Evolutionary conservation across 2,113 vertebrate genomes (phyloP).

Genomic region (Pseudopipra pipra): DNA sequence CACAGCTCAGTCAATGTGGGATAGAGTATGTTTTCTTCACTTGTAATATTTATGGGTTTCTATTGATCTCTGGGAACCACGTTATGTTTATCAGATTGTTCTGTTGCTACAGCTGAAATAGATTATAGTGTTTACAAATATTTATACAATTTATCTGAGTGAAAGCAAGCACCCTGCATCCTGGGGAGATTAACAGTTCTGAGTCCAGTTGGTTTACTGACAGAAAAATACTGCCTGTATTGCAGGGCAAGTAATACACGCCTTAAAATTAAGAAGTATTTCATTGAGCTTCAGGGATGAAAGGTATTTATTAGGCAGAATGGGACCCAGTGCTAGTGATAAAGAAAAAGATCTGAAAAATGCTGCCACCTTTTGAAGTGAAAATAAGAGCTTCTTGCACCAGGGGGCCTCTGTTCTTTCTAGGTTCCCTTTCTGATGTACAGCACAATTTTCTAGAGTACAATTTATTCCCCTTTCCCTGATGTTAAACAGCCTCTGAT

Average conservation of each 20-base stretch:
- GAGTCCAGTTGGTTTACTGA: neutral
- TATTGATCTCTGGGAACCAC: slow-evolving; percentile 46
- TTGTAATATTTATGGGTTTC: slow-evolving; percentile 28
- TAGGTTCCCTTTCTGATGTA: slow-evolving; percentile 45
- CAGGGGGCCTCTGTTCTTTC: slow-evolving; percentile 27
- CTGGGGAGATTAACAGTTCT: slow-evolving; percentile 26
- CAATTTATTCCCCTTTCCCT: slow-evolving; percentile 25
- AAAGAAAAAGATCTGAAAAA: slow-evolving; percentile 48
- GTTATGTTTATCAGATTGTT: slow-evolving; percentile 49
- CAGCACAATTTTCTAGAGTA: slow-evolving; percentile 21
- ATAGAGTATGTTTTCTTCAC: neutral
- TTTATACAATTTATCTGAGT: slow-evolving; percentile 50
- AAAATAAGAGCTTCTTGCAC: slow-evolving; percentile 27
- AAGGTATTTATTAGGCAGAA: slow-evolving; percentile 55
- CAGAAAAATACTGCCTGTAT: neutral
- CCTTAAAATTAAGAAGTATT: slow-evolving; percentile 51
- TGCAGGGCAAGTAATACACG: neutral
- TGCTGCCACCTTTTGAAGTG: slow-evolving; percentile 23
- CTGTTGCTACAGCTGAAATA: slow-evolving; percentile 51
- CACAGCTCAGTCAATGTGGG: neutral
- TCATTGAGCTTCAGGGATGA: slow-evolving; percentile 32
- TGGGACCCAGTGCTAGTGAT: neutral
- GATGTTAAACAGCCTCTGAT: slow-evolving; percentile 23
- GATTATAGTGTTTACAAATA: slow-evolving; percentile 59
- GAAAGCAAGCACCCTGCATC: slow-evolving; percentile 30